These are phyloP conservation scores for Pristionchus arcanus DNA, from an alignment of 2,888 invertebrate genomes.

Conservation along the genomic window DNA sequence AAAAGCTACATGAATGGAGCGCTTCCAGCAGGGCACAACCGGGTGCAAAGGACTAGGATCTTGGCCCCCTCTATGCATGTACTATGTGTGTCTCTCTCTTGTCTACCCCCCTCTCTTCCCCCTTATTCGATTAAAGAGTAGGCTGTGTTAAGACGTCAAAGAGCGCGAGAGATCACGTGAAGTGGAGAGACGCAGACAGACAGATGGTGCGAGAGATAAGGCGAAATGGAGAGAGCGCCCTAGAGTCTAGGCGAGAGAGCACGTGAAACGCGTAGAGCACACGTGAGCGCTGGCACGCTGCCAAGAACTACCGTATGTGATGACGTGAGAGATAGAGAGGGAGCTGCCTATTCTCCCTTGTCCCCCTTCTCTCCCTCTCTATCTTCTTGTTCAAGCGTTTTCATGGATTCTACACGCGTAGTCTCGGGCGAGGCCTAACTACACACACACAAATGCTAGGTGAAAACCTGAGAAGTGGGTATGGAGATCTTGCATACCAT, in stretches of 20 bases:
- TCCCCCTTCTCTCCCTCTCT: neutral
- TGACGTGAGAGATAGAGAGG: neutral
- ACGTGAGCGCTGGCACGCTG: neutral
- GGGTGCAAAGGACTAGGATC: neutral
- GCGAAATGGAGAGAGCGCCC: neutral
- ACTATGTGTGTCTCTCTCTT: conserved; percentile 22
- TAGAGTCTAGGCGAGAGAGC: conserved; percentile 26
- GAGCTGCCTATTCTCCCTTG: conserved; percentile 1
- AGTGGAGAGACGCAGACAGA: neutral
- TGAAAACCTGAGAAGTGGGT: too few relatives aligned
- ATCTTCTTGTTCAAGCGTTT: neutral
- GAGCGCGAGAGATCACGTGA: conserved; percentile 33
- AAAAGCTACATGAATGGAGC: neutral
- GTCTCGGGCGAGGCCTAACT: neutral
- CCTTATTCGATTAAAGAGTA: conserved; percentile 47
- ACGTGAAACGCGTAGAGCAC: neutral
- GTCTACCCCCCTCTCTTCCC: neutral
- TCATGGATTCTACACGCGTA: neutral
- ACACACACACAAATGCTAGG: neutral
- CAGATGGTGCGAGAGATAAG: neutral
- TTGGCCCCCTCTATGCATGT: conserved; percentile 26
- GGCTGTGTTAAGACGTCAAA: conserved; percentile 27
- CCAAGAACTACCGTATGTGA: conserved; percentile 1
- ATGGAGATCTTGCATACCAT: too few relatives aligned
- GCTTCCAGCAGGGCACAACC: conserved; percentile 13